These are phyloP conservation scores for Toxostoma redivivum DNA, from an alignment of 2,113 vertebrate species.

Conservation along the genomic window DNA sequence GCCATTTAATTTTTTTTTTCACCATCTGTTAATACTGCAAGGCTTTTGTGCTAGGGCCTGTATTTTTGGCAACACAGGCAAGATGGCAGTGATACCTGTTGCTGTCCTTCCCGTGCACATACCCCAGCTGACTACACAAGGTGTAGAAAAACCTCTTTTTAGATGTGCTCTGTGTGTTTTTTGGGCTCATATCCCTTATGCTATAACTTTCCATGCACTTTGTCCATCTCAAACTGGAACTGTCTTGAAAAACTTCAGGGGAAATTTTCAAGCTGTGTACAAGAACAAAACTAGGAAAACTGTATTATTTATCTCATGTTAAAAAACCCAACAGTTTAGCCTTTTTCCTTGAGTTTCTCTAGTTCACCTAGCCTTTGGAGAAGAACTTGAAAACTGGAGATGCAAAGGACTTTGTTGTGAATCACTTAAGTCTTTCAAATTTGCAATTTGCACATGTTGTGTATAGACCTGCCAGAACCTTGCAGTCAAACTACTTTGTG, in stretches of 20 bases:
- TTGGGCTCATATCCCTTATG: neutral
- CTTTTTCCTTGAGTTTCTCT: neutral
- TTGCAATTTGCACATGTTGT: rapidly evolving
- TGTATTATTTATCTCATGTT: neutral
- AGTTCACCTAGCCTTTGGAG: neutral
- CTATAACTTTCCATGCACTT: neutral
- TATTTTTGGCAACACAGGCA: neutral
- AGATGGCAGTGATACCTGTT: neutral
- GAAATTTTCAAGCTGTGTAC: neutral
- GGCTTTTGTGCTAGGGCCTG: neutral
- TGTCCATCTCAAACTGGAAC: neutral
- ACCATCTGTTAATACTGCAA: neutral
- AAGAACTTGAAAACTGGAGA: neutral
- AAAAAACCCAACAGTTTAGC: neutral
- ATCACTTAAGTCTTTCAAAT: neutral
- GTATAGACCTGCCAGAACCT: neutral
- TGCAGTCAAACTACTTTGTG: neutral
- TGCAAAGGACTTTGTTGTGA: neutral
- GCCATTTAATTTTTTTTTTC: neutral
- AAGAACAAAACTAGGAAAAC: neutral
- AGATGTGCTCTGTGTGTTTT: rapidly evolving
- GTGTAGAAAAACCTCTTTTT: neutral
- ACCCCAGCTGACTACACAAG: neutral
- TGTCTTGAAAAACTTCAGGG: neutral
- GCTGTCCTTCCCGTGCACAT: neutral